These are phyloP conservation scores for Aeoliscus strigatus DNA, from an alignment of 2,797 vertebrate genomes.

Conservation along the genomic window DNA sequence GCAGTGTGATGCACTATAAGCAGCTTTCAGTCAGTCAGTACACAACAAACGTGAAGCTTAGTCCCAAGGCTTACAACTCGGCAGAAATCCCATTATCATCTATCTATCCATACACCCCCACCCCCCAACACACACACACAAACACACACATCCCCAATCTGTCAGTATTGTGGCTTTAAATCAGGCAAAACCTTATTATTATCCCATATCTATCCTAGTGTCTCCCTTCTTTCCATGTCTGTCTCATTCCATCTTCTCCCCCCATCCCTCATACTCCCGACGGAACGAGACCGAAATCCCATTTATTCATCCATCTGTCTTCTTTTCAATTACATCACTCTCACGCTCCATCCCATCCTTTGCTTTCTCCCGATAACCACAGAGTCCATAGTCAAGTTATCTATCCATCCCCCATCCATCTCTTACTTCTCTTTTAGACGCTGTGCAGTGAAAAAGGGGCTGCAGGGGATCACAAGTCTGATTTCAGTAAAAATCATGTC, in stretches of 20 bases:
- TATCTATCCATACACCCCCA: slow-evolving; percentile 57
- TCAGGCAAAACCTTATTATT: slow-evolving; percentile 43
- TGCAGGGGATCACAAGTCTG: not conserved
- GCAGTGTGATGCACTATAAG: slow-evolving; percentile 60
- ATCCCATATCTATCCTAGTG: slow-evolving; percentile 39
- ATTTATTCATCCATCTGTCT: slow-evolving; percentile 51
- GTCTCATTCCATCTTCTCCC: slow-evolving; percentile 40
- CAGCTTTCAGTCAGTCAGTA: slow-evolving; percentile 66
- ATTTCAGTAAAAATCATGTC: slow-evolving; percentile 1
- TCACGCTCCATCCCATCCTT: slow-evolving; percentile 2
- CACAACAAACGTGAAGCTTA: slow-evolving; percentile 68
- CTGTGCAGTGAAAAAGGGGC: not conserved
- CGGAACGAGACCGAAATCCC: slow-evolving; percentile 48
- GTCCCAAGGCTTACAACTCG: slow-evolving; percentile 59
- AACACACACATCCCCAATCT: slow-evolving; percentile 7
- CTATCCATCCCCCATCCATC: slow-evolving; percentile 41
- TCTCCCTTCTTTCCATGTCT: slow-evolving; percentile 48
- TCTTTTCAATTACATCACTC: slow-evolving; percentile 18
- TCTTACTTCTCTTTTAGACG: slow-evolving; percentile 4
- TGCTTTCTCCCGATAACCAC: slow-evolving; percentile 21
- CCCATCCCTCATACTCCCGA: slow-evolving; percentile 43
- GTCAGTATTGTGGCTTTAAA: slow-evolving; percentile 44
- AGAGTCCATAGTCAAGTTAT: slow-evolving; percentile 35
- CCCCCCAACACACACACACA: no score
- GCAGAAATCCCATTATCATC: slow-evolving; percentile 61